Evolutionary conservation across 2,797 vertebrate species (phyloP).

Genomic region (Coilia nasus): DNA sequence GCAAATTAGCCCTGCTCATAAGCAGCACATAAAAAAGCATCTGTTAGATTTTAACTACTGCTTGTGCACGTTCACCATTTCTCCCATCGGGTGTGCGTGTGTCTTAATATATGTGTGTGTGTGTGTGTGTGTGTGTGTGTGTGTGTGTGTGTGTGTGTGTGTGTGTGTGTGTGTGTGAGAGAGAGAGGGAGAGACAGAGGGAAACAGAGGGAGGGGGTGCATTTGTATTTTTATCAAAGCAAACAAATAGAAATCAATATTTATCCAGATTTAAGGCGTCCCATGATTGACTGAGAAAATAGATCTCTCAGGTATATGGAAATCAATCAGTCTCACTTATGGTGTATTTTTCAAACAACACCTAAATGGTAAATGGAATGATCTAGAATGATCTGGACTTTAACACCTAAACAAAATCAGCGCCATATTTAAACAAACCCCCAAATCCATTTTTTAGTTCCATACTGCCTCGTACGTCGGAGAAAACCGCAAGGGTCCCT

Average conservation of each 20-base stretch:
- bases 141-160: slow-evolving; percentile 3
- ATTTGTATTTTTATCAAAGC: background rate
- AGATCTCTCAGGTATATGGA: background rate
- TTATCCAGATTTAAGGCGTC: background rate
- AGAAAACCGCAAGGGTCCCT: background rate
- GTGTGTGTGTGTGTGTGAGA: slow-evolving; percentile 3
- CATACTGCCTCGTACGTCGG: background rate
- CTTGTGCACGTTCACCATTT: background rate
- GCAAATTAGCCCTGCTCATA: slow-evolving; percentile 4
- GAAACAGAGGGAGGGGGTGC: background rate
- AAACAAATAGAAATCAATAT: background rate
- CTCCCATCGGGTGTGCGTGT: background rate
- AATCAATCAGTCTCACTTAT: background rate
- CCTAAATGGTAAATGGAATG: background rate
- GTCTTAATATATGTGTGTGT: background rate
- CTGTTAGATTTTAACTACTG: background rate
- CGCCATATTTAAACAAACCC: slow-evolving; percentile 9
- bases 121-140: slow-evolving; percentile 16
- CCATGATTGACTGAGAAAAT: background rate
- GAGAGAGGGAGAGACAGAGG: too few relatives aligned
- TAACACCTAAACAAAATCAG: slow-evolving; percentile 26
- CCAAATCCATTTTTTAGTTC: slow-evolving; percentile 16
- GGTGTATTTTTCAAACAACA: background rate
- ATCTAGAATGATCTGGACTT: slow-evolving; percentile 14
- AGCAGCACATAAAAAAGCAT: slow-evolving; percentile 22